Evolutionary conservation across 2,113 vertebrate genomes (phyloP).

Genomic region (Atlantisia rogersi): DNA sequence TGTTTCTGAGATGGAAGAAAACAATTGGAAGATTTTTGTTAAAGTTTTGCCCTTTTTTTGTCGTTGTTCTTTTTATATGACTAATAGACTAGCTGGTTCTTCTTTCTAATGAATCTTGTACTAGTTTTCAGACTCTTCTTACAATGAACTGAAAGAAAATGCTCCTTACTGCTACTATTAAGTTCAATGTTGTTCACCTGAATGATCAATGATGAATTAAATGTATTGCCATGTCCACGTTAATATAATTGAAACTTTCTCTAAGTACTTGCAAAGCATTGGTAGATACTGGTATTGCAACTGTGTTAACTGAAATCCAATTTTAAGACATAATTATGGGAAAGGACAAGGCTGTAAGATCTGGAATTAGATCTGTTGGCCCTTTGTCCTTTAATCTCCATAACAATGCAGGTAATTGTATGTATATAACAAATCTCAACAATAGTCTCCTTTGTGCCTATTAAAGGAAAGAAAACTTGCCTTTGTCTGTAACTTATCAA

Average conservation of each 20-base stretch:
- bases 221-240: background rate
- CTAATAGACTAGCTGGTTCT: background rate
- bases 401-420: constrained; percentile 47
- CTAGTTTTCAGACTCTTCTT: background rate
- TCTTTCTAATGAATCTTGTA: background rate
- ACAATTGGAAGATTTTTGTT: background rate
- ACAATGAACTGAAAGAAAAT: background rate
- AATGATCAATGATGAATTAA: background rate
- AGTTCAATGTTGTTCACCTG: background rate
- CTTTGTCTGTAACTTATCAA: background rate
- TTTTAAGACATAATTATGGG: constrained; percentile 19
- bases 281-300: background rate
- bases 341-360: background rate
- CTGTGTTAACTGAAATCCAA: background rate
- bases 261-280: background rate
- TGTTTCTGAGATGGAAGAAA: background rate
- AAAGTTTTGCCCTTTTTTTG: background rate
- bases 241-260: background rate
- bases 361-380: constrained; percentile 27
- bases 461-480: background rate
- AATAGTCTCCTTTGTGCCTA: background rate
- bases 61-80: background rate
- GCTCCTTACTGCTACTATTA: background rate
- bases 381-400: constrained; percentile 15
- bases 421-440: background rate